Conservation (phyloP, 2,888 invertebrate species). For the Eulithis testata region DNA sequence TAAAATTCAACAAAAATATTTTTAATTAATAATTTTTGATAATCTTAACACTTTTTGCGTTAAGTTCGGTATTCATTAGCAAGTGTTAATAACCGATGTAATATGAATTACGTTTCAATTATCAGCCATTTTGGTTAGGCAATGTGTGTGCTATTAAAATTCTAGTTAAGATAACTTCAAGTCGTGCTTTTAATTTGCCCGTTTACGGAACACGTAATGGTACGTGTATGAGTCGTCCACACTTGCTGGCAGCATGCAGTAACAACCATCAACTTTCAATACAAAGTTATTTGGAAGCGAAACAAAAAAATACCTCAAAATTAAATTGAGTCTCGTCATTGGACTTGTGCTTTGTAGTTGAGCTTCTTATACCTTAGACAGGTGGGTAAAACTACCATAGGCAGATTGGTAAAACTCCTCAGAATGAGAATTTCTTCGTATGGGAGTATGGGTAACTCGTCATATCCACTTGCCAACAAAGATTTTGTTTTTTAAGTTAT, state of each 20-base stretch:
- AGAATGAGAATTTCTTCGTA: no score
- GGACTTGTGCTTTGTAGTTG: no score
- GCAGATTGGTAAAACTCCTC: no score
- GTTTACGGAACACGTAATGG: conserved; percentile 42
- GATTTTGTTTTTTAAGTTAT: no score
- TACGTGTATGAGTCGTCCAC: conserved; percentile 43
- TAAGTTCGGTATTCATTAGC: conserved; percentile 14
- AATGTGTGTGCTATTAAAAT: conserved; percentile 60
- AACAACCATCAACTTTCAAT: not conserved
- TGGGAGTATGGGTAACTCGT: no score
- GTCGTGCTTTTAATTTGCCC: conserved; percentile 71
- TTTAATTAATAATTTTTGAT: not conserved
- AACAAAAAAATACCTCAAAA: no score
- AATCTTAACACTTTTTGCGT: conserved; percentile 17
- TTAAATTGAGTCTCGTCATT: no score
- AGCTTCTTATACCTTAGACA: no score
- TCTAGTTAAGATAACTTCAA: conserved; percentile 66
- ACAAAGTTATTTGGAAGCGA: not conserved
- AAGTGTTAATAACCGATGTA: conserved; percentile 29
- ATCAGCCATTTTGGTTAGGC: conserved; percentile 29
- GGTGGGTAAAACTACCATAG: no score
- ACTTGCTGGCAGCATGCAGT: conserved; percentile 4
- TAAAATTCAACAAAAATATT: not conserved
- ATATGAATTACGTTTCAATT: conserved; percentile 38
- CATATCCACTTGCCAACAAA: no score